Evolutionary conservation across 1,140 invertebrate species (phyloP).

Genomic region (Lethocerus indicus): DNA sequence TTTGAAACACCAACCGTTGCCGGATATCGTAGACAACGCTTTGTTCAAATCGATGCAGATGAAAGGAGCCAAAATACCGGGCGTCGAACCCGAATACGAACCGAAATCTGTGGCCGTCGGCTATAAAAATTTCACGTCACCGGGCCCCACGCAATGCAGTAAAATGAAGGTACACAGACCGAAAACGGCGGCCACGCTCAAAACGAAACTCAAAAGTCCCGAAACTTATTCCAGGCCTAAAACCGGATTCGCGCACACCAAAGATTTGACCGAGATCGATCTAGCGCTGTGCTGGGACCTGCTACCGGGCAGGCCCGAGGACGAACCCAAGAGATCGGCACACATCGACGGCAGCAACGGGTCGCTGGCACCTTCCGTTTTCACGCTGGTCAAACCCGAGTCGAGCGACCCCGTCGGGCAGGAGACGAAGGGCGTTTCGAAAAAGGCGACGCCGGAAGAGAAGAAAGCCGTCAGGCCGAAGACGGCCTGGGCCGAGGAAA

Average conservation of each 20-base stretch:
- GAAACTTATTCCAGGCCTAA: slow-evolving; percentile 22
- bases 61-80: slow-evolving; percentile 25
- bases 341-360: slow-evolving; percentile 66
- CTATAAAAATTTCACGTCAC: slow-evolving; percentile 39
- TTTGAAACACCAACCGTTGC: slow-evolving; percentile 23
- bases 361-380: slow-evolving; percentile 55
- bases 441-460: neutral
- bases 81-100: slow-evolving; percentile 27
- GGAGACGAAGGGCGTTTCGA: neutral
- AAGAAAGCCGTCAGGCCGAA: slow-evolving; percentile 4
- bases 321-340: slow-evolving; percentile 42
- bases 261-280: slow-evolving; percentile 44
- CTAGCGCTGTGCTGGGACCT: slow-evolving; percentile 73
- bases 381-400: slow-evolving; percentile 41
- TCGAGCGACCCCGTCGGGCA: neutral
- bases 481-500: slow-evolving; percentile 15
- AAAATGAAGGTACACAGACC: slow-evolving; percentile 50
- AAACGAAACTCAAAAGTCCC: slow-evolving; percentile 19
- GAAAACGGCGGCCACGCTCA: slow-evolving; percentile 31
- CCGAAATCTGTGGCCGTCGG: slow-evolving; percentile 38
- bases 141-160: slow-evolving; percentile 47
- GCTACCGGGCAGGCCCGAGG: slow-evolving; percentile 39
- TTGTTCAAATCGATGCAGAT: slow-evolving; percentile 25
- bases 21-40: slow-evolving; percentile 8
- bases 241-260: slow-evolving; percentile 21